Evolutionary conservation across 2,113 vertebrate genomes (phyloP), one percentile per base, ranked within the genome.

Genomic region (Phrynosoma blainvillii): DNA sequence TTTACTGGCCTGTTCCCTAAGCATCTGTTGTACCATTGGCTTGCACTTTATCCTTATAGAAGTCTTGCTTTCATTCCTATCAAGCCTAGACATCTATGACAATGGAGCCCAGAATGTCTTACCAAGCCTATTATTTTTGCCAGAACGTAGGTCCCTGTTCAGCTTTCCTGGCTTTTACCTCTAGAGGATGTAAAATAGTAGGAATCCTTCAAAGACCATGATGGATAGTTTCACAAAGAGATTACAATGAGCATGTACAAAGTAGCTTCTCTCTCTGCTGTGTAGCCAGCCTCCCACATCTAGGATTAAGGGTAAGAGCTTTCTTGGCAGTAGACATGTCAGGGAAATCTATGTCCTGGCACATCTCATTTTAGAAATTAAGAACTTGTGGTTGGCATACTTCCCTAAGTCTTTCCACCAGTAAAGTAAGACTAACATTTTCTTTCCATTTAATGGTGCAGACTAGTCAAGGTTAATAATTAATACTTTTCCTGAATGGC

Each of bases 401-500:
- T 75, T 82, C 68, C 85, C 59, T 54, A 40, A 32, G 21, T 23
- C 25, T 40, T 40, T 40, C 75, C 76, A 78, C 62, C 54, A 40
- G 18, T 40, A 42, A 65, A 42, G 11, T 42, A 68, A 16, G 36
- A 14, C 27, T 59, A 75, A 85, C 25, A 73, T 77, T 87, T 87
- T 71, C 7, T 47, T 9, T 79, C 73, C 25, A 59, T 73, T 21
- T 81, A 71, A 10, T 52, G 32, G 78, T 80, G 27, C 54, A 18
- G 23, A 0, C 65, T 16, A 71, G 89, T 89, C 40, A 36, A 56
- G 36, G 66, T 12, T 66, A 62, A 81, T 40, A 11, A 40, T 47
- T 76, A 76, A 88, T 71, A 86, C 89, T 62, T 62, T 42, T 54
- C 70, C 82, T 93, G 84, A 93, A 89, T 62, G 36, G 54, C 79